Base-by-base conservation (phyloP, 2,888 invertebrate genomes). In the Hydrotaea cyrtoneurina region DNA sequence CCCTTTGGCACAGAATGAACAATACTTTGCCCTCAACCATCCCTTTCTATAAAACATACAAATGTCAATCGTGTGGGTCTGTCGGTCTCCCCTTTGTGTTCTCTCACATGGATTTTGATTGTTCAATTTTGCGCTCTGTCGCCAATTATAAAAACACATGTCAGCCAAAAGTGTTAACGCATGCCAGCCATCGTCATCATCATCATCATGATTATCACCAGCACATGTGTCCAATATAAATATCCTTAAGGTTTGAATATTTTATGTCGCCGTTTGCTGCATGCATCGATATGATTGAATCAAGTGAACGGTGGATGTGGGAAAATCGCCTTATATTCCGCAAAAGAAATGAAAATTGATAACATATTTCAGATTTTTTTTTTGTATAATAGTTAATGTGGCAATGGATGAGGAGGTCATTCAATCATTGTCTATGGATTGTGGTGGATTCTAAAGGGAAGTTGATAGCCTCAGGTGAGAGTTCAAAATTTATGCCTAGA, bases 61-160 rank as follows among this genome's bases (percentile, higher is more conserved):
- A 15, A 0, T 55, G 53, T n/a, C 50, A 55, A 31, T 55, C 31
- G 55, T 50, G 26, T 11, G 11, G 23, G 53, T 8, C 31, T 31
- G 31, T 59, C 55, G 21, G 3, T 19, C 23, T 57, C 21, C 7
- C 11, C 57, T 23, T 50, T 2, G 8, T 31, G 11, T 31, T 69
- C 8, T 11, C 31, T 55, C 17, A n/a, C 7, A 53, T 59, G 5
- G 31, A 17, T 23, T 55, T 88, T 89, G 89, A 90, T 89, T 89
- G 89, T 86, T 83, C 87, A 90, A 90, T 90, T 90, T 90, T 89
- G 87, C 90, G 90, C 90, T 89, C 89, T 90, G 90, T 89, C 90
- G 90, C 90, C 85, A 78, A 78, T 81, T 73, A 78, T 78, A 57
- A 76, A 72, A 81, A 81, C 78, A 81, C 50, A 39, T 76, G 78